A percentile compares a stretch with the other conserved stretches of the same genome.
Conservation (phyloP, 2,113 vertebrate genomes). For the Chamaetylas fuelleborni region DNA sequence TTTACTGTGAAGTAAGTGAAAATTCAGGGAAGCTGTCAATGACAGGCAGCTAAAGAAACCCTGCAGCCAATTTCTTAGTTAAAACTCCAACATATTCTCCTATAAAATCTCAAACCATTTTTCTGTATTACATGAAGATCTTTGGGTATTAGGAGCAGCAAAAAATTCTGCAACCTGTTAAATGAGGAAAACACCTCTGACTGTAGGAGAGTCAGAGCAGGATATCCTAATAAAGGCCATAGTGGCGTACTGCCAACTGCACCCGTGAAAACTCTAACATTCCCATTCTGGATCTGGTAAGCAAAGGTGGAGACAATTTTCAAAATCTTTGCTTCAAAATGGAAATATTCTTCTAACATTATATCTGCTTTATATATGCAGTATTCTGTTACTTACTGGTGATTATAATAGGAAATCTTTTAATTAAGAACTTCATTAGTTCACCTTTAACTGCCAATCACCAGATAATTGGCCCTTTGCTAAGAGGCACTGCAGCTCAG, state of each 20-base stretch:
- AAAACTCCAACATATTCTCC: not conserved
- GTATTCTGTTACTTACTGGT: conserved; percentile 35
- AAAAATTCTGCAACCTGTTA: conserved; percentile 8
- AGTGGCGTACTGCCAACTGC: not conserved
- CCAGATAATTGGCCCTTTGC: conserved; percentile 46
- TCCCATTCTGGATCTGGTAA: conserved; percentile 20
- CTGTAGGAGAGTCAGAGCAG: not conserved
- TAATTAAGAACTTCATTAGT: conserved; percentile 63
- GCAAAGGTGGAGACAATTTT: conserved; percentile 30
- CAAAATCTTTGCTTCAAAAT: conserved; percentile 57
- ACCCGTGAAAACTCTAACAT: not conserved
- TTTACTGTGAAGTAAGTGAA: not conserved
- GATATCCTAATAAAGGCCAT: not conserved
- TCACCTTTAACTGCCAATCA: conserved; percentile 63
- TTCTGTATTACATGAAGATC: not conserved
- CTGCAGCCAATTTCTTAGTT: not conserved
- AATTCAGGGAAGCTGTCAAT: not conserved
- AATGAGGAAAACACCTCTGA: not conserved
- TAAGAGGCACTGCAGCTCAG: conserved; percentile 42
- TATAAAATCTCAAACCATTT: not conserved
- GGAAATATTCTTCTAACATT: conserved; percentile 44
- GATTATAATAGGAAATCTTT: conserved; percentile 60
- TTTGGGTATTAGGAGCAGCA: conserved; percentile 8
- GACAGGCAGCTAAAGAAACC: not conserved
- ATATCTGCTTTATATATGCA: conserved; percentile 32